A percentile compares a stretch with the other conserved stretches of the same genome.
Evolutionary conservation across 2,797 vertebrate species (phyloP).

Genomic region (Muscicapa striata): DNA sequence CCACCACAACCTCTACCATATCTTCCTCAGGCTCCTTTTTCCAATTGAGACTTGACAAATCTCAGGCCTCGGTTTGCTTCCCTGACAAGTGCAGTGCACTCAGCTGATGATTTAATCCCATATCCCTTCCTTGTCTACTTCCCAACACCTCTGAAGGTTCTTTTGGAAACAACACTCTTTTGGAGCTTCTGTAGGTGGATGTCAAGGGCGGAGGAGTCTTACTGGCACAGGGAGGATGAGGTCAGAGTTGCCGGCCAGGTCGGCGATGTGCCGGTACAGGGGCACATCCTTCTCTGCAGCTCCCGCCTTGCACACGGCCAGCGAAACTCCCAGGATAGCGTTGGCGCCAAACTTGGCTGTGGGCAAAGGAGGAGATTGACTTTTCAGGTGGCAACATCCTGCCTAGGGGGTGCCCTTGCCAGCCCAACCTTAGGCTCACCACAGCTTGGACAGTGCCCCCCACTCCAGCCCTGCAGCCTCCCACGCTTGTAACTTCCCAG

Average conservation of each 20-base stretch:
- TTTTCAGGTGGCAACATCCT: neutral
- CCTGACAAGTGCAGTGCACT: neutral
- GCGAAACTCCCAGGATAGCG: conserved; percentile 89
- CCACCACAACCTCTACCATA: neutral
- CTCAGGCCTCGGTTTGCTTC: neutral
- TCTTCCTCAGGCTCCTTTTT: neutral
- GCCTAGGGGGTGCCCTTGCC: neutral
- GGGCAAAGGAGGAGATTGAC: neutral
- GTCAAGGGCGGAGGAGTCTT: conserved; percentile 43
- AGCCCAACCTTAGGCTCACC: neutral
- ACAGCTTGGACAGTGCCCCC: neutral
- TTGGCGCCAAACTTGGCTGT: conserved; percentile 93
- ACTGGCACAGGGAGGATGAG: conserved; percentile 92
- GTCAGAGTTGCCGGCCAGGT: conserved; percentile 89
- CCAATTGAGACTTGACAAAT: neutral
- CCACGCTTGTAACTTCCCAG: neutral
- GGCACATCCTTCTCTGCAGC: conserved; percentile 89
- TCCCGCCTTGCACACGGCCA: conserved; percentile 92
- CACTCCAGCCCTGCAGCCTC: neutral
- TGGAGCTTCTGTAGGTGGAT: neutral
- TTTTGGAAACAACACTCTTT: neutral
- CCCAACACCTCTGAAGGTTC: neutral
- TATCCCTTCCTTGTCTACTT: neutral
- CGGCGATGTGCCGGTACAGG: conserved; percentile 91
- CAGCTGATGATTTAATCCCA: neutral